Evolutionary conservation across 2,797 vertebrate species (phyloP).

Genomic region (Anguilla obscura): DNA sequence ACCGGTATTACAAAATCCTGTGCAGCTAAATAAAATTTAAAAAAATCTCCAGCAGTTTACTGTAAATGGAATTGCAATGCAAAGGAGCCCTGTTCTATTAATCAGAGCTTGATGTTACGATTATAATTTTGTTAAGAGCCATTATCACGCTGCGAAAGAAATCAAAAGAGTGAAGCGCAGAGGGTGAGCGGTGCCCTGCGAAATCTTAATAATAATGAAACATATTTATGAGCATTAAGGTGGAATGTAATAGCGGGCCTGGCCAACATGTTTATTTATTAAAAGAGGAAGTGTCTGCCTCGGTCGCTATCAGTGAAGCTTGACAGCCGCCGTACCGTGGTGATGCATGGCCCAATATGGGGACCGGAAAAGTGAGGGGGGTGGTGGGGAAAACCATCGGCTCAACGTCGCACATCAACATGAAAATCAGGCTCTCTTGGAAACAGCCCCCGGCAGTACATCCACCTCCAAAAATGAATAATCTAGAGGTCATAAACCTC

Average conservation of each 20-base stretch:
- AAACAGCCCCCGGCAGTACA: slow-evolving; percentile 72
- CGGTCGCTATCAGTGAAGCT: slow-evolving; percentile 73
- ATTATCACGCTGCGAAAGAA: slow-evolving; percentile 52
- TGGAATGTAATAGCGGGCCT: slow-evolving; percentile 58
- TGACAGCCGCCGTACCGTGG: slow-evolving; percentile 74
- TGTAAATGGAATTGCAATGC: slow-evolving; percentile 25
- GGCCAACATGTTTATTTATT: slow-evolving; percentile 76
- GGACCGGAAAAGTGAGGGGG: slow-evolving; percentile 60
- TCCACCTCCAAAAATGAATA: slow-evolving; percentile 71
- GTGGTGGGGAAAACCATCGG: slow-evolving; percentile 32
- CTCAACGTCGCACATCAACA: slow-evolving; percentile 76
- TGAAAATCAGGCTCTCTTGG: slow-evolving; percentile 78
- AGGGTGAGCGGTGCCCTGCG: slow-evolving; percentile 57
- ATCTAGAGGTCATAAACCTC: slow-evolving; percentile 78
- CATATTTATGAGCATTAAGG: slow-evolving; percentile 38
- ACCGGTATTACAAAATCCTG: background rate
- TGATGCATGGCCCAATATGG: slow-evolving; percentile 84
- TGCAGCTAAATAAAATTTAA: slow-evolving; percentile 8
- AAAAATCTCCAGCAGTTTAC: slow-evolving; percentile 10
- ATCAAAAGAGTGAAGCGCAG: slow-evolving; percentile 33
- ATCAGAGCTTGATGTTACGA: slow-evolving; percentile 39
- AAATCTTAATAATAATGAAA: slow-evolving; percentile 70
- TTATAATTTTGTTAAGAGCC: slow-evolving; percentile 44
- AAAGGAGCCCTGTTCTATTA: slow-evolving; percentile 33
- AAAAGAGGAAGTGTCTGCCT: slow-evolving; percentile 70